Evolutionary conservation across 2,888 invertebrate genomes (phyloP).

Genomic region (Caprella mutica): DNA sequence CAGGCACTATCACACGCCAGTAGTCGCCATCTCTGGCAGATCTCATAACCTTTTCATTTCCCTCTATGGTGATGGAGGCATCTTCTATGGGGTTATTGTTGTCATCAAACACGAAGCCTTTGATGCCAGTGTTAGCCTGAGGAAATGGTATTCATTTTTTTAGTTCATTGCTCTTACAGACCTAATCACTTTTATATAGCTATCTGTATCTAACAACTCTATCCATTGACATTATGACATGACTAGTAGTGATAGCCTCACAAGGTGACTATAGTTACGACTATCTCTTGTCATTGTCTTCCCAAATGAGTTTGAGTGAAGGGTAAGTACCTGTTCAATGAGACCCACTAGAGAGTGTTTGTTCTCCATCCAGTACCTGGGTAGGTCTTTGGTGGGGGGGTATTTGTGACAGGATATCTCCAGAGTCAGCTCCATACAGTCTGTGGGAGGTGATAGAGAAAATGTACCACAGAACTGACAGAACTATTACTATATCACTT

Average conservation of each 20-base stretch:
- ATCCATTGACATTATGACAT: no score
- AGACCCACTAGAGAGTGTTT: slow-evolving; percentile 37
- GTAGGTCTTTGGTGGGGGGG: slow-evolving; percentile 59
- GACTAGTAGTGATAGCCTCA: no score
- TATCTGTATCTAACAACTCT: no score
- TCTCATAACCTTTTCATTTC: slow-evolving; percentile 60
- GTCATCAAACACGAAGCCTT: slow-evolving; percentile 72
- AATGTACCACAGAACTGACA: no score
- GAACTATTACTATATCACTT: no score
- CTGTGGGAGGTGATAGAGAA: no score
- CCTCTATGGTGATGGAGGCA: slow-evolving; percentile 63
- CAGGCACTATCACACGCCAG: slow-evolving; percentile 79
- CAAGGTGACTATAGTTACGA: no score
- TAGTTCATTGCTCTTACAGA: no score
- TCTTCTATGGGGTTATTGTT: slow-evolving; percentile 54
- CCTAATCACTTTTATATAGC: no score
- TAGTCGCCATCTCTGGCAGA: slow-evolving; percentile 65
- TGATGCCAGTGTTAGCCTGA: slow-evolving; percentile 72
- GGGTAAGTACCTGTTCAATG: slow-evolving; percentile 32
- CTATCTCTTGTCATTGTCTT: no score
- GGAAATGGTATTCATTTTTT: slow-evolving; percentile 34
- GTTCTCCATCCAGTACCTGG: slow-evolving; percentile 78
- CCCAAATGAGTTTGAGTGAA: no score
- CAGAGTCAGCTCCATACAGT: slow-evolving; percentile 85
- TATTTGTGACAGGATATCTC: slow-evolving; percentile 92